phyloP scores from a whole-genome alignment of 2,888 invertebrate species.

The Pomacea canaliculata region DNA sequence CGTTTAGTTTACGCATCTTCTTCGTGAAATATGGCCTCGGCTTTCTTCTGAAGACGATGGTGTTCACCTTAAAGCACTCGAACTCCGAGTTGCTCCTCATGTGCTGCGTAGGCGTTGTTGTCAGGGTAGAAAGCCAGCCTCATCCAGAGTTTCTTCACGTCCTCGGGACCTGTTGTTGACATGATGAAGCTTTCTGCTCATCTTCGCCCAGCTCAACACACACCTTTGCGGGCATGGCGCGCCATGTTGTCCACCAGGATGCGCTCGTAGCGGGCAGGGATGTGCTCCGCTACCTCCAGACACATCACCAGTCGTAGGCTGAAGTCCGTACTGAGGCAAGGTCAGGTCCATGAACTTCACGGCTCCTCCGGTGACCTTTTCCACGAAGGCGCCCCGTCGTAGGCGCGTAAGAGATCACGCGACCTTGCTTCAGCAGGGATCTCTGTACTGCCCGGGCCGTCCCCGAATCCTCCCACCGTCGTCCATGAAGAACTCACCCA shows the following conservation, averaged over 20 bases:
- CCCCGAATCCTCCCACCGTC: conserved; percentile 44
- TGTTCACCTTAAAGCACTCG: conserved; percentile 36
- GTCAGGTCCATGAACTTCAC: conserved; percentile 35
- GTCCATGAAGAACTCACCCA: conserved; percentile 35
- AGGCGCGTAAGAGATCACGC: conserved; percentile 38
- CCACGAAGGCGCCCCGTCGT: conserved; percentile 44
- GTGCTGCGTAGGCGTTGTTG: conserved; percentile 17
- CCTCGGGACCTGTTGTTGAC: conserved; percentile 38
- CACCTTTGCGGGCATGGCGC: conserved; percentile 39
- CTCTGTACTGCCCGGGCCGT: conserved; percentile 45
- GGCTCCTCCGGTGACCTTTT: conserved; percentile 38
- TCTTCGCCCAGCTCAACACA: conserved; percentile 48
- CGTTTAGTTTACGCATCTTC: no score
- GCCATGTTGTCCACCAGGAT: conserved; percentile 42
- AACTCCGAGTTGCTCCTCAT: conserved; percentile 29
- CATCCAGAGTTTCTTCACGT: conserved; percentile 30
- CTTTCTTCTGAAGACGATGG: conserved; percentile 33
- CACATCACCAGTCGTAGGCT: conserved; percentile 44
- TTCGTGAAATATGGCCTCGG: no score
- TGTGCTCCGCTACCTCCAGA: conserved; percentile 48
- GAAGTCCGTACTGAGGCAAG: conserved; percentile 44
- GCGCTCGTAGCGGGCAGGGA: conserved; percentile 39
- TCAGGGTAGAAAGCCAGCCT: conserved; percentile 37
- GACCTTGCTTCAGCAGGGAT: conserved; percentile 29
- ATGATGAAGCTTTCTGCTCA: no score